A percentile compares a stretch with the other conserved stretches of the same genome.
These are phyloP conservation scores for Epizoanthus stellaris DNA, from an alignment of 92 coral and sea anemone species.

Conservation along the genomic window DNA sequence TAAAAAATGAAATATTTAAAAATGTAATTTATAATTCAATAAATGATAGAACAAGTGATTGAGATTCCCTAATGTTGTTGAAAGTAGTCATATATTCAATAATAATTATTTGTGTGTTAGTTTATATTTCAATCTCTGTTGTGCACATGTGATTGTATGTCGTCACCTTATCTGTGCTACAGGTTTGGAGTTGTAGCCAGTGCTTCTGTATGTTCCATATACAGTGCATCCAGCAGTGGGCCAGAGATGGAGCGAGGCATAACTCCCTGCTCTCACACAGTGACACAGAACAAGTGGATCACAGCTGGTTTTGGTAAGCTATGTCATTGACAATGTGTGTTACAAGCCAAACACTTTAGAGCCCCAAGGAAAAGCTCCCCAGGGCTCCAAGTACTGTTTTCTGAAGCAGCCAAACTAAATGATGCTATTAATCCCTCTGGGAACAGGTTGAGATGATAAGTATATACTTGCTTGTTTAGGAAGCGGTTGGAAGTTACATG, in stretches of 20 bases:
- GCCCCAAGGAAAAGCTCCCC: not conserved
- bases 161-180: not conserved
- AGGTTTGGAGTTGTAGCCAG: conserved; percentile 94
- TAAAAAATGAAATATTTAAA: too few species aligned
- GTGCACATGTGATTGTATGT: not conserved
- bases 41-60: too few species aligned
- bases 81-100: too few species aligned
- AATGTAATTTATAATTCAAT: too few species aligned
- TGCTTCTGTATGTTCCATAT: conserved; percentile 88
- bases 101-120: too few species aligned
- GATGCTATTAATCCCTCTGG: too few species aligned
- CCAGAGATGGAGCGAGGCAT: conserved; percentile 88
- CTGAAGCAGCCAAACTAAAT: too few species aligned
- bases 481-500: too few species aligned
- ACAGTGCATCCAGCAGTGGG: conserved; percentile 95
- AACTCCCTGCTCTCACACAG: conserved; percentile 71
- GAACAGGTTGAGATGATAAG: too few species aligned
- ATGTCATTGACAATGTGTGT: not conserved
- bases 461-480: too few species aligned
- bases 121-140: not conserved
- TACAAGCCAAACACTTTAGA: not conserved
- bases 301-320: conserved; percentile 86
- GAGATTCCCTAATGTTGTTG: too few species aligned
- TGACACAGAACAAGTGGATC: conserved; percentile 63
- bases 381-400: not conserved